Conservation (phyloP, 1,140 invertebrate genomes). For the Pollicipes pollicipes region DNA sequence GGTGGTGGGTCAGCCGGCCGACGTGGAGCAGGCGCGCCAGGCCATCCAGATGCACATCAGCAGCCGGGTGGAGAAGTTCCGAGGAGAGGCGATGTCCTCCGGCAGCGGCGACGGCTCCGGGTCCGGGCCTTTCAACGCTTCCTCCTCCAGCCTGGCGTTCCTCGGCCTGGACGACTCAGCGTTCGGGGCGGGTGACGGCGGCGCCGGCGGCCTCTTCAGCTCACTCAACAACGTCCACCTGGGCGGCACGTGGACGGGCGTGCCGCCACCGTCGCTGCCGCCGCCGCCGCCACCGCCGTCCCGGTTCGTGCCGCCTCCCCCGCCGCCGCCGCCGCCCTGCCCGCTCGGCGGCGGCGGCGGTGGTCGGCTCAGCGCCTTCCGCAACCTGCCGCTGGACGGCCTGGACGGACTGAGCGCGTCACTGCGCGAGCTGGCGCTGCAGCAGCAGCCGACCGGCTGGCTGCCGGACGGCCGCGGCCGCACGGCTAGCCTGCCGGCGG, state of each 20-base stretch:
- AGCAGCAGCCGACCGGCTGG: not conserved
- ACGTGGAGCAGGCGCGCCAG: slow-evolving; percentile 81
- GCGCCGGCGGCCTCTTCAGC: not conserved
- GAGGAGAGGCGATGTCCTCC: not conserved
- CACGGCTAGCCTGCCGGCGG: not conserved
- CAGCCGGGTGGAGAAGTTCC: slow-evolving; percentile 35
- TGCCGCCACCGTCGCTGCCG: not conserved
- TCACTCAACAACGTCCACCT: not conserved
- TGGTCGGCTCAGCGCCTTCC: not conserved
- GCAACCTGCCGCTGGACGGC: not conserved
- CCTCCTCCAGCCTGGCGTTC: not conserved
- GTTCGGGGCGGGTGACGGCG: not conserved
- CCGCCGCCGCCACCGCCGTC: too few relatives aligned
- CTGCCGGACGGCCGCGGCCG: not conserved
- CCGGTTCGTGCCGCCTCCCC: too few relatives aligned
- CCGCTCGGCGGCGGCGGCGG: too few relatives aligned
- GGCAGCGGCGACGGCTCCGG: not conserved
- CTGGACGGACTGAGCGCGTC: not conserved
- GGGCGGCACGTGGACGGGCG: slow-evolving; percentile 1
- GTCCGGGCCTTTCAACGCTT: not conserved
- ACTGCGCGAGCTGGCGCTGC: not conserved
- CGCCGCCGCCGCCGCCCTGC: too few relatives aligned
- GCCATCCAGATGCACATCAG: slow-evolving; percentile 98
- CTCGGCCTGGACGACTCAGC: not conserved
- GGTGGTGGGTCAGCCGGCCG: slow-evolving; percentile 89